These are phyloP conservation scores for Buathra laborator DNA, from an alignment of 2,888 invertebrate genomes.

Conservation along the genomic window DNA sequence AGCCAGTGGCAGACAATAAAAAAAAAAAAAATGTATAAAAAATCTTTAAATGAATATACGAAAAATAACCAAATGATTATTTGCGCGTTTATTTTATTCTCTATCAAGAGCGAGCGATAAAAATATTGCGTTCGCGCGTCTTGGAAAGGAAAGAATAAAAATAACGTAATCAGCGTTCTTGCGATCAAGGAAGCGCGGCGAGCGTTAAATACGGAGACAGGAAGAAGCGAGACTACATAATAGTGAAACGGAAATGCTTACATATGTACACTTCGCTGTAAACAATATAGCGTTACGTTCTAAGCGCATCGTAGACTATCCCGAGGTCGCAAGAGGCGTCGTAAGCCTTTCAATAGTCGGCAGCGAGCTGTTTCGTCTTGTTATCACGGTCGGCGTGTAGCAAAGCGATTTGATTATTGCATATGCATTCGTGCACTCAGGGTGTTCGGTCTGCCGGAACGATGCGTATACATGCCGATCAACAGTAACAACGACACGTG, in stretches of 20 bases:
- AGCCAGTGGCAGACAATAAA: constrained; percentile 4
- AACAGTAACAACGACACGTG: background rate
- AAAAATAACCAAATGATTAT: too few relatives aligned
- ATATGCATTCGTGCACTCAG: background rate
- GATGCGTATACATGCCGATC: background rate
- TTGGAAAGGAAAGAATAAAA: background rate
- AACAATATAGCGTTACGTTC: background rate
- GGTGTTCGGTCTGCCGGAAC: background rate
- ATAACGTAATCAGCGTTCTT: background rate
- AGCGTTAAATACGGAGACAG: constrained; percentile 55
- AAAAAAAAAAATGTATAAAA: too few relatives aligned
- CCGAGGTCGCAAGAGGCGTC: background rate
- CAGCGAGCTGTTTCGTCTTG: constrained; percentile 2
- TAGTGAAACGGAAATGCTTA: constrained; percentile 25
- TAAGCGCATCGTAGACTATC: constrained; percentile 6
- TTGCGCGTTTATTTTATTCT: too few relatives aligned
- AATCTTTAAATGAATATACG: too few relatives aligned
- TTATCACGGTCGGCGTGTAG: background rate
- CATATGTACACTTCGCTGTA: constrained; percentile 24
- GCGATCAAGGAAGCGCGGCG: constrained; percentile 49
- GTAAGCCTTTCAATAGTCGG: background rate
- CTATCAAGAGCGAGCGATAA: background rate
- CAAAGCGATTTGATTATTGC: background rate
- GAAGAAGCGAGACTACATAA: constrained; percentile 56
- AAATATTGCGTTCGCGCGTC: background rate